Evolutionary conservation across 1,140 invertebrate species (phyloP).

Genomic region (Ostrea edulis): DNA sequence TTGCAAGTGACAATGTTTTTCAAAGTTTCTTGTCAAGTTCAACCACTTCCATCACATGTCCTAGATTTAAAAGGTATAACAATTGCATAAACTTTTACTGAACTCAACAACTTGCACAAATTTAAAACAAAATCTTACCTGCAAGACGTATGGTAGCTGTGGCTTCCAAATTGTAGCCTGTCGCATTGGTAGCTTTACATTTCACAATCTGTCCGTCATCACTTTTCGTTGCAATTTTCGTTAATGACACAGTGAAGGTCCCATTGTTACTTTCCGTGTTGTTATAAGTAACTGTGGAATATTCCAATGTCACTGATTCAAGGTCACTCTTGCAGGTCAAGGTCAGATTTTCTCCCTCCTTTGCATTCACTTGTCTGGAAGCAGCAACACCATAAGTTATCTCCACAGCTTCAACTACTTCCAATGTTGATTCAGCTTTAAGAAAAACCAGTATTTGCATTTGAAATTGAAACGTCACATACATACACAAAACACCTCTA

Average conservation of each 20-base stretch:
- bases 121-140: not conserved
- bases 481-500: too few species aligned
- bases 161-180: not conserved
- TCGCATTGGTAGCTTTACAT: constrained; percentile 2
- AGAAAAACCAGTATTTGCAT: not conserved
- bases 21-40: too few species aligned
- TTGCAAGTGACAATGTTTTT: too few species aligned
- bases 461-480: too few species aligned
- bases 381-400: not conserved
- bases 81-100: too few species aligned
- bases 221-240: not conserved
- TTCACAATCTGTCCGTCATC: not conserved
- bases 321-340: constrained; percentile 17
- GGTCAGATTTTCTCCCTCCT: not conserved
- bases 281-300: not conserved
- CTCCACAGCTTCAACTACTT: not conserved
- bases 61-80: too few species aligned
- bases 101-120: too few species aligned
- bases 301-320: not conserved
- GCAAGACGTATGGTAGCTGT: not conserved
- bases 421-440: not conserved
- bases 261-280: not conserved
- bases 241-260: not conserved
- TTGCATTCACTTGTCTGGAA: not conserved
- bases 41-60: too few species aligned